Conservation (phyloP, 2,797 vertebrate species). For the Rhinatrema bivittatum region DNA sequence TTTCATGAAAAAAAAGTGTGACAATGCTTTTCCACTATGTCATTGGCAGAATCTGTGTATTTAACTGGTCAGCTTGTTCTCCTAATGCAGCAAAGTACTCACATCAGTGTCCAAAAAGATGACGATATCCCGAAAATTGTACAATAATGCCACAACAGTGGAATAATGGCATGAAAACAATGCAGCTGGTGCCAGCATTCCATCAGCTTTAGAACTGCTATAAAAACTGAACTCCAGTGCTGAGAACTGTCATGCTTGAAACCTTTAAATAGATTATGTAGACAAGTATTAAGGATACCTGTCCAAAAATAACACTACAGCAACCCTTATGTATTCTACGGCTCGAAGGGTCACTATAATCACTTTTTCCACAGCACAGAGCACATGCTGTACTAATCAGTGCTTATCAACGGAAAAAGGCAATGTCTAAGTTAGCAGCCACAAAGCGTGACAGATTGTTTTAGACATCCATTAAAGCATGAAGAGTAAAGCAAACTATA, state of each 20-base stretch:
- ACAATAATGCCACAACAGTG: constrained; percentile 3
- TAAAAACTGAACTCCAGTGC: constrained; percentile 22
- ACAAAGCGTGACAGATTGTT: not conserved
- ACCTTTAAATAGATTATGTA: constrained; percentile 33
- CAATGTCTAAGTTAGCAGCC: constrained; percentile 11
- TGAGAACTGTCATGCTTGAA: constrained; percentile 19
- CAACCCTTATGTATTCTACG: constrained; percentile 14
- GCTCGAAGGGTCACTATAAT: constrained; percentile 11
- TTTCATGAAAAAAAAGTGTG: not conserved
- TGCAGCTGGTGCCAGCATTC: constrained; percentile 20
- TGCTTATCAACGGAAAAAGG: constrained; percentile 15
- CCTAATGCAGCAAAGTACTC: constrained; percentile 19
- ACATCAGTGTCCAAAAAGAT: constrained; percentile 1
- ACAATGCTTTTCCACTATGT: not conserved
- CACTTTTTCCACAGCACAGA: not conserved
- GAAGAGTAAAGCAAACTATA: not conserved
- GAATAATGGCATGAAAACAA: constrained; percentile 3
- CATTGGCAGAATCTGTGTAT: not conserved
- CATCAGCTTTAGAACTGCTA: constrained; percentile 20
- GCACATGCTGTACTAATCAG: constrained; percentile 1
- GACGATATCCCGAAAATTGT: constrained; percentile 13
- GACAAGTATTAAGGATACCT: constrained; percentile 30
- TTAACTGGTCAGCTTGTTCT: constrained; percentile 13
- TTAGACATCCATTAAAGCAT: constrained; percentile 4
- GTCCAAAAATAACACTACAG: constrained; percentile 34